Percentiles rank a stretch among this genome's conserved stretches.
These are phyloP conservation scores for Lanistes nyassanus DNA, from an alignment of 1,140 invertebrate species.

Conservation along the genomic window DNA sequence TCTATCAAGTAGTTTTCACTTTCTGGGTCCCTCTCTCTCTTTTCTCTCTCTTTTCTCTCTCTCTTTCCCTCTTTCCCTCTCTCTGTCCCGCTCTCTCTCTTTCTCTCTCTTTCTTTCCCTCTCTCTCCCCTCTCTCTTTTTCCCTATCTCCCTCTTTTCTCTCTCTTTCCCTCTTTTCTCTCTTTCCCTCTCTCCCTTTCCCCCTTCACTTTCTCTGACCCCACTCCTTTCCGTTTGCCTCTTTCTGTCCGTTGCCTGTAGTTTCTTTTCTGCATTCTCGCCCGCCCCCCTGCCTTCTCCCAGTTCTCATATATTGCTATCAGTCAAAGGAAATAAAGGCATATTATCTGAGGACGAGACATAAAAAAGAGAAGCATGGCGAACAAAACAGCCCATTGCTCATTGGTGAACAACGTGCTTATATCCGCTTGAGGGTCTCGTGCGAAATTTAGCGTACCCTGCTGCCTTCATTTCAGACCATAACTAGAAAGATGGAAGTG, in stretches of 20 bases:
- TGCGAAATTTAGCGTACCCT: too few relatives aligned
- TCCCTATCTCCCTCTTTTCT: not conserved
- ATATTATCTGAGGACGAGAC: too few relatives aligned
- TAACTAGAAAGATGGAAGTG: too few relatives aligned
- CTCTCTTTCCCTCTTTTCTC: not conserved
- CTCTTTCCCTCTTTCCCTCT: not conserved
- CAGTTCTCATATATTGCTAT: too few relatives aligned
- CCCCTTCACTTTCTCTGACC: not conserved
- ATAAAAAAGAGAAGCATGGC: too few relatives aligned
- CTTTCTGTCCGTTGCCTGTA: not conserved
- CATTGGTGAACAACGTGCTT: too few relatives aligned
- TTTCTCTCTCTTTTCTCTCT: not conserved
- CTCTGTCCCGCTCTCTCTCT: not conserved
- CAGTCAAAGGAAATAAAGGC: too few relatives aligned
- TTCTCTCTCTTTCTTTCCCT: not conserved
- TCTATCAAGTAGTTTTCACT: too few relatives aligned
- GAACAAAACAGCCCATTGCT: too few relatives aligned
- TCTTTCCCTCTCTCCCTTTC: not conserved
- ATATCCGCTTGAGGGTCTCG: too few relatives aligned
- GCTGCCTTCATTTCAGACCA: too few relatives aligned
- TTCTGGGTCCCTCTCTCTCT: slow-evolving; percentile 9
- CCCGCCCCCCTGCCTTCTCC: too few relatives aligned
- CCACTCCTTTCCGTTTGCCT: not conserved
- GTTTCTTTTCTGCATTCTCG: not conserved
- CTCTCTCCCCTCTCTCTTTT: not conserved